Percentiles rank a stretch among this genome's conserved stretches.
phyloP scores from a whole-genome alignment of 2,888 invertebrate species.

The Campopleginae sp. region DNA sequence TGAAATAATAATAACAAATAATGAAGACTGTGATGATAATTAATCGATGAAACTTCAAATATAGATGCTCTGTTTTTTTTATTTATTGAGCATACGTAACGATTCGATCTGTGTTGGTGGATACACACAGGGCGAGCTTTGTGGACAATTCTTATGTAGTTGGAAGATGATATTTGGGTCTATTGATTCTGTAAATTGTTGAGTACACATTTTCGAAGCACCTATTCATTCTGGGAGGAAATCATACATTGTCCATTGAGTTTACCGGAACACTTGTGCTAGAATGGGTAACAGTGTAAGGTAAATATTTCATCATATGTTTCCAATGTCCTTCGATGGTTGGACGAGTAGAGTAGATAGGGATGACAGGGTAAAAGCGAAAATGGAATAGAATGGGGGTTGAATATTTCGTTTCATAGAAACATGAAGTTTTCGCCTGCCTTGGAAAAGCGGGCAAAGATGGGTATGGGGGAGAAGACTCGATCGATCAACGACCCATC shows the following conservation, averaged over 20 bases:
- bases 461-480: slow-evolving; percentile 63
- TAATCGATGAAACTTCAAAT: not conserved
- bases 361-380: not conserved
- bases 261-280: not conserved
- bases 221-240: not conserved
- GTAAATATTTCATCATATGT: not conserved
- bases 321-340: not conserved
- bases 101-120: not conserved
- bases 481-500: slow-evolving; percentile 61
- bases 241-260: not conserved
- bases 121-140: not conserved
- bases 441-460: slow-evolving; percentile 10
- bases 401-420: slow-evolving; percentile 11
- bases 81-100: not conserved
- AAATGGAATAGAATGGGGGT: not conserved
- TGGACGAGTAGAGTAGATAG: not conserved
- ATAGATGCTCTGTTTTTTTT: not conserved
- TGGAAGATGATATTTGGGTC: not conserved
- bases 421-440: slow-evolving; percentile 34
- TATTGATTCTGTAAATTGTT: not conserved
- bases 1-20: not conserved
- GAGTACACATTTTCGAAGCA: not conserved
- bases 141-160: not conserved
- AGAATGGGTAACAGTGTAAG: not conserved
- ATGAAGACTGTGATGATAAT: not conserved